phyloP scores from a whole-genome alignment of 2,113 vertebrate genomes.

The Rhea pennata region DNA sequence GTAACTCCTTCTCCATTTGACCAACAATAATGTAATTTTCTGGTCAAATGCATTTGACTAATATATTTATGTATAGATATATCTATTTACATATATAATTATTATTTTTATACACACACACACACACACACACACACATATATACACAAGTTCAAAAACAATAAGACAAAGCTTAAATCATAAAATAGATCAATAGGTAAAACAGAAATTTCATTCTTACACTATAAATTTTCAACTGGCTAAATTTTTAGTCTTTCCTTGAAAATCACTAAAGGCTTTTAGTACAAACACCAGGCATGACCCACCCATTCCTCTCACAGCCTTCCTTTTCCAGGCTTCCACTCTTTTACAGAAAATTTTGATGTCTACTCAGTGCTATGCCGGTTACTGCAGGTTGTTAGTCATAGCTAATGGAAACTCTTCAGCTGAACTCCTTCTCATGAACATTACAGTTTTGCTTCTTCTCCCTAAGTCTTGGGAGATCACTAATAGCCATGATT shows the following conservation, averaged over 20 bases:
- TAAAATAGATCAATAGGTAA: background rate
- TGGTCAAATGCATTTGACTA: background rate
- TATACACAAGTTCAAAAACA: background rate
- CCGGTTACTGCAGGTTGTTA: background rate
- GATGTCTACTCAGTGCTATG: background rate
- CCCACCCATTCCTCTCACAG: background rate
- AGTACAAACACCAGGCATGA: background rate
- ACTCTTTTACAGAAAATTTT: background rate
- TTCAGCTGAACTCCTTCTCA: background rate
- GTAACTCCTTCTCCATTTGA: background rate
- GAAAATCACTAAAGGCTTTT: background rate
- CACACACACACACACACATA: background rate
- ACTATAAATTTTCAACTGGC: background rate
- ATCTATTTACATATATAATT: rapidly evolving
- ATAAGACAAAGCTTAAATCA: background rate
- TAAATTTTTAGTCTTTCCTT: background rate
- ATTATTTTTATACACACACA: background rate
- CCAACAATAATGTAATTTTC: background rate
- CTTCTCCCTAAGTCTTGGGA: background rate
- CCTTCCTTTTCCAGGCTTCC: background rate
- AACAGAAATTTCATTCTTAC: background rate
- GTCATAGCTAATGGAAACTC: background rate
- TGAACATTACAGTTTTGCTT: background rate
- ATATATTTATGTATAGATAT: background rate
- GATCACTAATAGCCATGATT: background rate